Evolutionary conservation across 2,113 vertebrate species (phyloP).

Genomic region (Thomomys bottae): DNA sequence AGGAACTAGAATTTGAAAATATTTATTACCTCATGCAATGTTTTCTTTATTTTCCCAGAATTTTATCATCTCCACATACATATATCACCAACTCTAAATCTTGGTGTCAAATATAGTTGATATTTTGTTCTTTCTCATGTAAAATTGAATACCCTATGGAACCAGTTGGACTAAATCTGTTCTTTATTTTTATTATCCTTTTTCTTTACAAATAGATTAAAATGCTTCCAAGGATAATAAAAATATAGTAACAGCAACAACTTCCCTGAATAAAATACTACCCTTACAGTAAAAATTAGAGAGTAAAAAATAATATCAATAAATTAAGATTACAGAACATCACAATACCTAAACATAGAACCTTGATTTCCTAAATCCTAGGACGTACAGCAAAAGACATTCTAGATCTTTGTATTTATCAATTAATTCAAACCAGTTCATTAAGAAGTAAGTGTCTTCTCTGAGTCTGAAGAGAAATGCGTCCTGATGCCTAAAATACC

Average conservation of each 20-base stretch:
- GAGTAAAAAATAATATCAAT: neutral
- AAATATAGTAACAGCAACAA: neutral
- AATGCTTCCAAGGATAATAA: neutral
- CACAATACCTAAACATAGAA: neutral
- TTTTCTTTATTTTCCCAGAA: neutral
- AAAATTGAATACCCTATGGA: neutral
- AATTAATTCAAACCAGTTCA: neutral
- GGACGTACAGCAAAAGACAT: neutral
- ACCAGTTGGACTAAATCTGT: neutral
- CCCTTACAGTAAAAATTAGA: neutral
- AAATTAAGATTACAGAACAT: neutral
- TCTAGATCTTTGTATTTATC: neutral
- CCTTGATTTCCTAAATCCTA: neutral
- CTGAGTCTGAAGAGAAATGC: neutral
- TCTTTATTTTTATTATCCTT: neutral
- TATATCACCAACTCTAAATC: neutral
- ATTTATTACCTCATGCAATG: neutral
- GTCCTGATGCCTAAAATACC: neutral
- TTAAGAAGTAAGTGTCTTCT: neutral
- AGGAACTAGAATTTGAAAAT: constrained; percentile 36
- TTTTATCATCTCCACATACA: neutral
- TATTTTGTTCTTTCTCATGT: neutral
- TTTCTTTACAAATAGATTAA: neutral
- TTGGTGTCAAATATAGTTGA: neutral
- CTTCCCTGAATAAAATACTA: neutral